Evolutionary conservation across 2,888 invertebrate species (phyloP).

Genomic region (Habrosyne pyritoides): DNA sequence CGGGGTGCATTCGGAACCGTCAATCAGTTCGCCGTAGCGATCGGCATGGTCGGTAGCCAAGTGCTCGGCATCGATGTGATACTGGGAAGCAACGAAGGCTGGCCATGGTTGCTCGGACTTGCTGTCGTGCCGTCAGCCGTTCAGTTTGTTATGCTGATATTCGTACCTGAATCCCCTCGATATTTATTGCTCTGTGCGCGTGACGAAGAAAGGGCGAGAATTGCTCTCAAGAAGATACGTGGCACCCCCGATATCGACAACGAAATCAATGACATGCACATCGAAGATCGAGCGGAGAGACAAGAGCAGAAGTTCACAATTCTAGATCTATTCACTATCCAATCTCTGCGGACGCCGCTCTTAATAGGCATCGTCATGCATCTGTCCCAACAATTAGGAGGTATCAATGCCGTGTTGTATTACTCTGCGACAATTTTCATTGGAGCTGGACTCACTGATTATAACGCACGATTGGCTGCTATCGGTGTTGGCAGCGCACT

Average conservation of each 20-base stretch:
- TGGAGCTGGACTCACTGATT: slow-evolving; percentile 83
- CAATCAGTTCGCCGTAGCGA: slow-evolving; percentile 77
- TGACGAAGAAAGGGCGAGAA: slow-evolving; percentile 70
- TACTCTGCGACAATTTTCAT: slow-evolving; percentile 87
- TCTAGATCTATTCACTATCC: slow-evolving; percentile 60
- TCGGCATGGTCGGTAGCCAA: slow-evolving; percentile 71
- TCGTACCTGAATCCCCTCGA: slow-evolving; percentile 75
- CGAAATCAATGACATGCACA: slow-evolving; percentile 78
- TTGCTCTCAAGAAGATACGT: slow-evolving; percentile 61
- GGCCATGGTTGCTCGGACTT: slow-evolving; percentile 76
- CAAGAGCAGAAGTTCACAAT: slow-evolving; percentile 73
- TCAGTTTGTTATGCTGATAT: slow-evolving; percentile 69
- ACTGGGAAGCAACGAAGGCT: slow-evolving; percentile 71
- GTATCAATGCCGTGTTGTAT: slow-evolving; percentile 86
- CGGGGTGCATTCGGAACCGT: slow-evolving; percentile 79
- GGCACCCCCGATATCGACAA: slow-evolving; percentile 68
- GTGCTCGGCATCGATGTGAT: slow-evolving; percentile 77
- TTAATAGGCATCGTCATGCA: slow-evolving; percentile 80
- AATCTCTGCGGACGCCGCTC: slow-evolving; percentile 65
- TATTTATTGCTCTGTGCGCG: slow-evolving; percentile 66
- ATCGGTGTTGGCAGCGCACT: slow-evolving; percentile 89
- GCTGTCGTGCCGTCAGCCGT: slow-evolving; percentile 68
- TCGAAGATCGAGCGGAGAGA: slow-evolving; percentile 70
- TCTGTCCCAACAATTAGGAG: slow-evolving; percentile 77
- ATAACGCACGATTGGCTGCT: slow-evolving; percentile 86